Base-by-base conservation (phyloP, 2,797 vertebrate genomes). In the Poeciliopsis turneri region DNA sequence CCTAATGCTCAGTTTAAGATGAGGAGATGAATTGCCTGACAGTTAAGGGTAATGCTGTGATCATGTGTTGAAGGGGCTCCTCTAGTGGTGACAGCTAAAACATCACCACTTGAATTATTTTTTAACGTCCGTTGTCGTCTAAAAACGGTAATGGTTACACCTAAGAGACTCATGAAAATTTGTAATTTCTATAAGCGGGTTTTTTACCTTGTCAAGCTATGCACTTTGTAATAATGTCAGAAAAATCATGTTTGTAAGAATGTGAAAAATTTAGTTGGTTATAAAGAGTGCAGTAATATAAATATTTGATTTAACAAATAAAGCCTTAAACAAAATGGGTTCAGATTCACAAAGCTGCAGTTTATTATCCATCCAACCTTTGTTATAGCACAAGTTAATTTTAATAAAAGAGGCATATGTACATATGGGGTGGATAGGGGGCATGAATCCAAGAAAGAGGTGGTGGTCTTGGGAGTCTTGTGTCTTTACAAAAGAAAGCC, bases 21-120 rank as follows among this genome's bases (percentile, higher is more conserved):
- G 46, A 61, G 41, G 20, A 80, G 47, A 66, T 59, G 74, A 33
- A 79, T 20, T 49, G 25, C 64, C 69, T 66, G 28, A 69, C 49
- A 23, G 68, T 41, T 30, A 74, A 45, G 0, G 13, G 55, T 70
- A 69, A 53, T 36, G 72, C 45, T 73, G 70, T 45, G 75, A 83
- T 91, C 78, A 43, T 73, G 90, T 94, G 93, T 92, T 36, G 55
- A 80, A 87, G 86, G 92, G 91, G 92, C 91, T 93, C 96, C 95
- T 94, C 96, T 95, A 86, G 94, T 95, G 96, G 93, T 55, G 75
- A 75, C 51, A 84, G 16, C 0, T 3, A 16, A 78, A 89, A 93
- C 84, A 84, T 79, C 92, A 90, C 39, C 49, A 69, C 43, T 3
- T 33, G 53, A 11, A 10, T 41, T 57, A 36, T 12, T 59, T 41